Conservation (phyloP, 2,113 vertebrate species). For the Pitta sordida region DNA sequence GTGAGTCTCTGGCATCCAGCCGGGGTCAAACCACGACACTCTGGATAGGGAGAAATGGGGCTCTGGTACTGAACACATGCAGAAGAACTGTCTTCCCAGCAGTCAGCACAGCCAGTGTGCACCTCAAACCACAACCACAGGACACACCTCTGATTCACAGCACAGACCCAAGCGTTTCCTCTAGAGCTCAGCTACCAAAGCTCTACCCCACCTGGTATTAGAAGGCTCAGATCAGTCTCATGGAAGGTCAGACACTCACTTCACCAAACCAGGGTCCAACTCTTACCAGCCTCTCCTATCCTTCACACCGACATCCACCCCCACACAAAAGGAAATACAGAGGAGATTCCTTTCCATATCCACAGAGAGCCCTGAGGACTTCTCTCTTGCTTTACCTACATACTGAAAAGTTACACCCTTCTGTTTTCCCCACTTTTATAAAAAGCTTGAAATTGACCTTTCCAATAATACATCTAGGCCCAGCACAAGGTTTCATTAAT, state of each 20-base stretch:
- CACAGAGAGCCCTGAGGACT: background rate
- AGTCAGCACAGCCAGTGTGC: fast-evolving
- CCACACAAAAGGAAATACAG: background rate
- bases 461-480: background rate
- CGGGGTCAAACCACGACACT: too few relatives aligned
- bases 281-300: background rate
- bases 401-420: background rate
- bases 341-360: background rate
- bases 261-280: background rate
- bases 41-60: background rate
- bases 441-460: background rate
- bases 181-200: background rate
- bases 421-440: background rate
- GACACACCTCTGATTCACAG: background rate
- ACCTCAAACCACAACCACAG: fast-evolving
- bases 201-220: background rate
- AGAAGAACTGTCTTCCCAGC: background rate
- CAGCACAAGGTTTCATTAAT: background rate
- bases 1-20: too few relatives aligned
- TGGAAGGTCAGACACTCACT: background rate
- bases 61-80: background rate
- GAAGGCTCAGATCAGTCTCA: background rate
- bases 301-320: background rate
- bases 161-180: background rate
- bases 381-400: background rate